Conservation (phyloP, 1,140 invertebrate species). For the Anastrepha obliqua region DNA sequence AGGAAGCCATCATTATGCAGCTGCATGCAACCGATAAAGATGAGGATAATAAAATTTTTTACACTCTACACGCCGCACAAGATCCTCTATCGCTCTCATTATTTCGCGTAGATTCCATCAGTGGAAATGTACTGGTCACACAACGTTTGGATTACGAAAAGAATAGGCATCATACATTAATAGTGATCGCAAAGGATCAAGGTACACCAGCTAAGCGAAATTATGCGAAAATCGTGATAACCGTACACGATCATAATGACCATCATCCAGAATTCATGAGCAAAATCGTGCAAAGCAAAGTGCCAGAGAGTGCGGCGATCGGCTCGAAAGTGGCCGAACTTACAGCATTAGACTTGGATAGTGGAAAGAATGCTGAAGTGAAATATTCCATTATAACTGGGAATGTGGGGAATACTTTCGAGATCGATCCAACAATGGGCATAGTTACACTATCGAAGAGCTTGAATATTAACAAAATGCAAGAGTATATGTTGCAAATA, state of each 20-base stretch:
- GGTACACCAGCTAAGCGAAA: slow-evolving; percentile 90
- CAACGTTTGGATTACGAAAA: slow-evolving; percentile 87
- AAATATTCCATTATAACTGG: slow-evolving; percentile 88
- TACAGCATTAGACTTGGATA: slow-evolving; percentile 86
- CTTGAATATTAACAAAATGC: slow-evolving; percentile 82
- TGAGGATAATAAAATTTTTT: slow-evolving; percentile 83
- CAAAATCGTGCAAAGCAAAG: slow-evolving; percentile 83
- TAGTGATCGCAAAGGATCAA: slow-evolving; percentile 92
- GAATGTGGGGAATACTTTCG: slow-evolving; percentile 90
- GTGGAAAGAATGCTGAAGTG: slow-evolving; percentile 87
- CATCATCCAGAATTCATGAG: slow-evolving; percentile 89
- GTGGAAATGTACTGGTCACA: slow-evolving; percentile 82
- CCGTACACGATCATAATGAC: slow-evolving; percentile 92
- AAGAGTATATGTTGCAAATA: slow-evolving; percentile 88
- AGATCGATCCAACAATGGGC: slow-evolving; percentile 85
- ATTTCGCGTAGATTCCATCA: slow-evolving; percentile 88
- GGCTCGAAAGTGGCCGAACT: slow-evolving; percentile 84
- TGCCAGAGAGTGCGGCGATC: slow-evolving; percentile 84
- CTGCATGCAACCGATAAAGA: slow-evolving; percentile 83
- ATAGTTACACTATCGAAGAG: slow-evolving; percentile 84
- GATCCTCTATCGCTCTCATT: slow-evolving; percentile 83
- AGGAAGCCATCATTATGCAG: slow-evolving; percentile 78
- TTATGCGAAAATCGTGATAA: slow-evolving; percentile 87
- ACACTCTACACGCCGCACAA: slow-evolving; percentile 84
- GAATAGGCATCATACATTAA: slow-evolving; percentile 88